A percentile compares a stretch with the other conserved stretches of the same genome.
Evolutionary conservation across 2,113 vertebrate genomes (phyloP).

Genomic region (Melanerpes formicivorus): DNA sequence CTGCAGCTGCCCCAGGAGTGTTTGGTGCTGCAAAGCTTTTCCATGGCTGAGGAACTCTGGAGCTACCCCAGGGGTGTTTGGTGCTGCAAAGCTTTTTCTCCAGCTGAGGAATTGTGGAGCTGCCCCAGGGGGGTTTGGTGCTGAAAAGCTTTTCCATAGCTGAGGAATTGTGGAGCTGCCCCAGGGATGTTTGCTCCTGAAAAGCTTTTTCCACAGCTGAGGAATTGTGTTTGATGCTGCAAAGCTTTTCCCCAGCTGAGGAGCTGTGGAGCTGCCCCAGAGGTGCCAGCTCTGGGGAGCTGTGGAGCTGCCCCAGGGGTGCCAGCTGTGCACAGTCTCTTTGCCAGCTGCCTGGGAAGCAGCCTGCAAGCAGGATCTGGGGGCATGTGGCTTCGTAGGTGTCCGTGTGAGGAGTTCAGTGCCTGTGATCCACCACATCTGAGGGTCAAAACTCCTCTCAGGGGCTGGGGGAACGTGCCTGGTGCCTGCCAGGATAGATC

Average conservation of each 20-base stretch:
- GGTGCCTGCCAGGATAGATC: background rate
- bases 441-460: background rate
- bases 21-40: background rate
- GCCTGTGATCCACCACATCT: background rate
- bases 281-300: too few relatives aligned
- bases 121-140: too few relatives aligned
- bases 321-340: background rate
- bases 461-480: background rate
- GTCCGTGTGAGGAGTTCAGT: background rate
- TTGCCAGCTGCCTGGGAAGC: background rate
- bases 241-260: too few relatives aligned
- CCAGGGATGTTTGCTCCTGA: too few relatives aligned
- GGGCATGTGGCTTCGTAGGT: background rate
- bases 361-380: background rate
- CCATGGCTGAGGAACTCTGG: background rate
- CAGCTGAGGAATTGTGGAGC: too few relatives aligned
- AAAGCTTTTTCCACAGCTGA: too few relatives aligned
- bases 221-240: too few relatives aligned
- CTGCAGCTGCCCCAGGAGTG: too few relatives aligned
- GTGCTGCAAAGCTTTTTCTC: too few relatives aligned
- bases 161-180: too few relatives aligned
- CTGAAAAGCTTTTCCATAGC: too few relatives aligned
- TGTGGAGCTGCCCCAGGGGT: background rate
- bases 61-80: too few relatives aligned
- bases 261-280: background rate